Base-by-base conservation (phyloP, 2,888 invertebrate genomes). In the Conops quadrifasciatus region DNA sequence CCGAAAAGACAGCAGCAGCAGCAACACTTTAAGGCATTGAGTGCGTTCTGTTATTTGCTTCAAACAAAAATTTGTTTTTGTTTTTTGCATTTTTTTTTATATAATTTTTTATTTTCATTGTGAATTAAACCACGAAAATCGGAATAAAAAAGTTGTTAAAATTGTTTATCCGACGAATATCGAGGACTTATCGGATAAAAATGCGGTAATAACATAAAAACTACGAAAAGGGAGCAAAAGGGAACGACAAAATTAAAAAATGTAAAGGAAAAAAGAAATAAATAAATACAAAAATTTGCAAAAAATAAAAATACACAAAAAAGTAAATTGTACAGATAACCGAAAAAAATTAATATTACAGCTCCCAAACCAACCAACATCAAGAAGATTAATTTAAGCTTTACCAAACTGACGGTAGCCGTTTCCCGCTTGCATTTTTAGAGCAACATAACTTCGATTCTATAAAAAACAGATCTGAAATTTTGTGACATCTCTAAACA, bases 211-310 rank as follows among this genome's bases (percentile, higher is more conserved):
- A 68, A 60, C 16, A 65, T 45, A 24, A 51, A 60, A 28, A 2
- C n/a, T n/a, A 49, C 15, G 24, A 15, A 51, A 59, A 65, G 53
- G 30, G 49, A 49, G n/a, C 47, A 24, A 30, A 11, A 43, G 3
- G 51, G 1, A 15, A 2, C 24, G 36, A 56, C 13, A 13, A 30
- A 56, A 9, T n/a, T 47, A 63, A 24, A 59, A 71, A 21, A 21
- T 51, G 45, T 24, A 19, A 28, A 26, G 60, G 58, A 70, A 43
- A 53, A 60, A 68, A 30, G 26, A 56, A n/a, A 68, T 65, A 71
- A n/a, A n/a, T 59, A 51, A 73, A 73, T 71, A 53, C 58, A 56
- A 71, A 72, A 66, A 73, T 71, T 53, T 4, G 28, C 19, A 66
- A 68, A n/a, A 49, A 59, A 49, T 63, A 30, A 16, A 70, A 28